These are phyloP conservation scores for Trachymyrmex septentrionalis DNA, from an alignment of 1,140 invertebrate species.

Conservation along the genomic window DNA sequence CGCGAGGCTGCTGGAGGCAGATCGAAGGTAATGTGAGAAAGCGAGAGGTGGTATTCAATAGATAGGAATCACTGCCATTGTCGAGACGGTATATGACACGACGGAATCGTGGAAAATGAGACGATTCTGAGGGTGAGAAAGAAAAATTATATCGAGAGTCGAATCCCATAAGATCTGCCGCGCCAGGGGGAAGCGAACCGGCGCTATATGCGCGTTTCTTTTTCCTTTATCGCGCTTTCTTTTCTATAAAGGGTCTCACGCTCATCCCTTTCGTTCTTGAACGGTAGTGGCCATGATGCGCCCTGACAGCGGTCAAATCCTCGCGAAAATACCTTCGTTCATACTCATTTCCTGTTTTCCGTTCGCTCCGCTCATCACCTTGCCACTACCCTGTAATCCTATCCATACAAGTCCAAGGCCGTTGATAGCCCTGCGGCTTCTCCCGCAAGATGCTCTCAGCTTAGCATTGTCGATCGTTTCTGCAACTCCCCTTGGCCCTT, in stretches of 20 bases:
- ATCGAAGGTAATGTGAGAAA: slow-evolving; percentile 63
- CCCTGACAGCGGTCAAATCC: slow-evolving; percentile 80
- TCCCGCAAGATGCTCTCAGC: slow-evolving; percentile 50
- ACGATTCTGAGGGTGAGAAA: slow-evolving; percentile 69
- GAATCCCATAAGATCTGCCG: slow-evolving; percentile 77
- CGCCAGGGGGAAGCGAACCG: neutral
- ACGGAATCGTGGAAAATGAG: slow-evolving; percentile 81
- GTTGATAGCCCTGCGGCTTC: slow-evolving; percentile 60
- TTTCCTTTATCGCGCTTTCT: slow-evolving; percentile 19
- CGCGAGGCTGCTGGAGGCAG: slow-evolving; percentile 48
- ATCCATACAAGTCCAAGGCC: slow-evolving; percentile 67
- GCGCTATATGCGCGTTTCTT: neutral
- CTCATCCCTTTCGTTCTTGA: slow-evolving; percentile 52
- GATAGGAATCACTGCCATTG: slow-evolving; percentile 84
- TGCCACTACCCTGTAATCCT: slow-evolving; percentile 65
- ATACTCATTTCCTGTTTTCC: slow-evolving; percentile 74
- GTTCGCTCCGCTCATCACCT: slow-evolving; percentile 44
- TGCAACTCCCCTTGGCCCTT: slow-evolving; percentile 62
- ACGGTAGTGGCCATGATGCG: slow-evolving; percentile 80
- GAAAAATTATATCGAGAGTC: slow-evolving; percentile 81
- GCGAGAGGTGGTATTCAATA: slow-evolving; percentile 80
- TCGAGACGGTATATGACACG: slow-evolving; percentile 75
- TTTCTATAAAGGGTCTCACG: slow-evolving; percentile 73
- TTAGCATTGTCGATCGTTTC: slow-evolving; percentile 69
- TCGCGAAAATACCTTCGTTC: slow-evolving; percentile 78